A percentile compares a stretch with the other conserved stretches of the same genome.
Conservation (phyloP, 2,113 vertebrate species). For the Vicugna pacos region DNA sequence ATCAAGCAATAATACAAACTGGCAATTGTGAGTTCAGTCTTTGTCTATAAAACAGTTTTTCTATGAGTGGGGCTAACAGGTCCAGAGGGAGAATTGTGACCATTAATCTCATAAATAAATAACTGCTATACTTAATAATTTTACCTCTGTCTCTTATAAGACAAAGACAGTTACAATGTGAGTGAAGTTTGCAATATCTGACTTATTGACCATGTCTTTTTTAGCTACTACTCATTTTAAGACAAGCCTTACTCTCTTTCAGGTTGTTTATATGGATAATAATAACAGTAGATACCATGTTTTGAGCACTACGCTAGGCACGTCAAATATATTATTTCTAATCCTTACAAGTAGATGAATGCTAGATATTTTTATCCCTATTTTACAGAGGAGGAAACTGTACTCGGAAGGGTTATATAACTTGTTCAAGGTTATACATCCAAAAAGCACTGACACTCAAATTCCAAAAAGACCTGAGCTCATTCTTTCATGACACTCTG, state of each 20-base stretch:
- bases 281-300: background rate
- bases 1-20: background rate
- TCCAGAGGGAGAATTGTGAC: background rate
- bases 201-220: background rate
- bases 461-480: constrained; percentile 22
- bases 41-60: background rate
- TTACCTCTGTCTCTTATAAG: background rate
- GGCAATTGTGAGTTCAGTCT: background rate
- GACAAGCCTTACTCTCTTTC: background rate
- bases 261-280: background rate
- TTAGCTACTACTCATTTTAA: background rate
- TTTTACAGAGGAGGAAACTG: background rate
- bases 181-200: background rate
- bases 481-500: background rate
- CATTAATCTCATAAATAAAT: background rate
- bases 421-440: background rate
- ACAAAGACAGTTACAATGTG: background rate
- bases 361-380: background rate
- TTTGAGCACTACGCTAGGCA: background rate
- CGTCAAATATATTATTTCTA: background rate
- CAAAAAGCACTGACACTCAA: background rate
- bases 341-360: background rate
- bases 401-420: background rate
- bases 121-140: background rate
- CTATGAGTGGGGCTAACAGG: background rate